Evolutionary conservation across 1,140 invertebrate species (phyloP).

Genomic region (Pantala flavescens): DNA sequence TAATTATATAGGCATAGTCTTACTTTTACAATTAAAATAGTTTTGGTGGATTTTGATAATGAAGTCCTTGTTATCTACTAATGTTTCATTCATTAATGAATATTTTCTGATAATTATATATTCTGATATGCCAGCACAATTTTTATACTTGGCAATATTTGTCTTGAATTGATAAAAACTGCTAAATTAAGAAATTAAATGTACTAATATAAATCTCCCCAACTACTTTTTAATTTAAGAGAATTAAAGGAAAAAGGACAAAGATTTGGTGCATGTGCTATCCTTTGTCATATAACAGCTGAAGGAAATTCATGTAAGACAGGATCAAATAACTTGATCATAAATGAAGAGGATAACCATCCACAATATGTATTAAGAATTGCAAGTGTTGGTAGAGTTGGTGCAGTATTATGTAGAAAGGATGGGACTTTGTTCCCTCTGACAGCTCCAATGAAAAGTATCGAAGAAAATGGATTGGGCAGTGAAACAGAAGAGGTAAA

Average conservation of each 20-base stretch:
- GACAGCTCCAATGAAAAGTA: not conserved
- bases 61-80: no score
- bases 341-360: constrained; percentile 21
- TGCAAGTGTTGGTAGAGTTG: constrained; percentile 59
- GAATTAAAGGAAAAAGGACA: constrained; percentile 60
- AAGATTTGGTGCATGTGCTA: constrained; percentile 56
- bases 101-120: no score
- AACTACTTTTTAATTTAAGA: constrained; percentile 29
- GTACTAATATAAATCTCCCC: not conserved
- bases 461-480: not conserved
- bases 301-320: constrained; percentile 38
- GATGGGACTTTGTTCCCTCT: constrained; percentile 34
- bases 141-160: no score
- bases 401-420: constrained; percentile 54
- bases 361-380: constrained; percentile 53
- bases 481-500: constrained; percentile 7
- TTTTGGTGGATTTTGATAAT: no score
- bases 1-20: no score
- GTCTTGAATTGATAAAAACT: no score
- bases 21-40: no score
- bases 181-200: no score
- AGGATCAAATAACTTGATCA: constrained; percentile 29
- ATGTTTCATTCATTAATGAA: no score
- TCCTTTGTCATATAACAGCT: constrained; percentile 57
- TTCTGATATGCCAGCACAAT: no score